A percentile compares a stretch with the other conserved stretches of the same genome.
Evolutionary conservation across 2,888 invertebrate species (phyloP).

Genomic region (Atrina japonica): DNA sequence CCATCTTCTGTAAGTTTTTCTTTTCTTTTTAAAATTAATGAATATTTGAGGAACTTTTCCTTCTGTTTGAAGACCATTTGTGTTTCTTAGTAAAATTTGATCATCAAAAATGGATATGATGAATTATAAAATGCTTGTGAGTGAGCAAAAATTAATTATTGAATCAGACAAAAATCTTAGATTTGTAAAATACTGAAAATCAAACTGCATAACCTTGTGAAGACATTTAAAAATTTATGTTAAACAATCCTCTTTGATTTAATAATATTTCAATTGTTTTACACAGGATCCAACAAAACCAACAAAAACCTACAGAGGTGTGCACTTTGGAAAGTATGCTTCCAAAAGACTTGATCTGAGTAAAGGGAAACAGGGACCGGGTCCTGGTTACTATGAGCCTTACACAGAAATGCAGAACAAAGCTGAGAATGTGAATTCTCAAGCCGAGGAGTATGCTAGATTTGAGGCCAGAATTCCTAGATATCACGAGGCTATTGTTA

Average conservation of each 20-base stretch:
- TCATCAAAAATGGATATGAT: too few relatives aligned
- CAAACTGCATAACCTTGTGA: too few relatives aligned
- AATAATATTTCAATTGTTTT: conserved; percentile 11
- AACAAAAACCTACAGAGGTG: conserved; percentile 75
- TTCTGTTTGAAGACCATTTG: too few relatives aligned
- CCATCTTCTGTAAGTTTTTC: conserved; percentile 62
- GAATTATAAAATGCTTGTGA: too few relatives aligned
- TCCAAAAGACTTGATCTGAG: conserved; percentile 72
- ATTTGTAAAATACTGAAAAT: too few relatives aligned
- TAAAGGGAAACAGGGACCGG: conserved; percentile 74
- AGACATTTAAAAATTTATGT: too few relatives aligned
- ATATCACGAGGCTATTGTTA: conserved; percentile 76
- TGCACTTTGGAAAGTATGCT: conserved; percentile 77
- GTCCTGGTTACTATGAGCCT: conserved; percentile 80
- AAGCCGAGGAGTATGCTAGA: conserved; percentile 58
- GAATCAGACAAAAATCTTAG: too few relatives aligned
- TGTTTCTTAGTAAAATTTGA: too few relatives aligned
- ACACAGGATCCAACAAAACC: conserved; percentile 63
- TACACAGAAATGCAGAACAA: conserved; percentile 54
- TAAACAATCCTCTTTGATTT: too few relatives aligned
- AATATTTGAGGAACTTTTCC: too few relatives aligned
- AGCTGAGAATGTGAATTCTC: conserved; percentile 66
- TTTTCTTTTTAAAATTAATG: neutral
- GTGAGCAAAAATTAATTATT: too few relatives aligned
- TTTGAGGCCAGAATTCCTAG: conserved; percentile 77